Conservation (phyloP, 2,888 invertebrate species). For the Keiferia lycopersicella region DNA sequence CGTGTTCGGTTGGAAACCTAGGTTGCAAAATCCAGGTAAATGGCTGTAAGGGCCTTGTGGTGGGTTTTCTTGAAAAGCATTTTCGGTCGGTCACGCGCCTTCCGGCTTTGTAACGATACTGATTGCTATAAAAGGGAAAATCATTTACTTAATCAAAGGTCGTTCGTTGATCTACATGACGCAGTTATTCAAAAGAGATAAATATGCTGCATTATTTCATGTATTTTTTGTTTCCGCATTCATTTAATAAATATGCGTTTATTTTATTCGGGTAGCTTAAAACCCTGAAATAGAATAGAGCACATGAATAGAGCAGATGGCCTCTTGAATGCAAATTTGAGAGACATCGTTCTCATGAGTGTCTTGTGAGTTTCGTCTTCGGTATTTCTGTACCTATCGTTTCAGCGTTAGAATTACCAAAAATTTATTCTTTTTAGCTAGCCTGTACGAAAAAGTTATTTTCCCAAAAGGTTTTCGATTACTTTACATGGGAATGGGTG, state of each 20-base stretch:
- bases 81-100: constrained; percentile 23
- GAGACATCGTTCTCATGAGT: no score
- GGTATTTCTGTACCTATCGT: no score
- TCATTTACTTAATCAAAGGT: constrained; percentile 12
- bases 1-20: constrained; percentile 43
- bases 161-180: constrained; percentile 13
- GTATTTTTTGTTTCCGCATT: not conserved
- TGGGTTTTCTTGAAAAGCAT: constrained; percentile 25
- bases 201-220: not conserved
- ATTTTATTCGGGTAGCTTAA: no score
- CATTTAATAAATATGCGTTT: not conserved
- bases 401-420: no score
- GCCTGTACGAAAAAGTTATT: no score
- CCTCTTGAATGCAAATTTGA: no score
- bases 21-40: constrained; percentile 55
- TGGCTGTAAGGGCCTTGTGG: constrained; percentile 35
- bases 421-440: no score
- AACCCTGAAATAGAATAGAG: no score
- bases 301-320: no score
- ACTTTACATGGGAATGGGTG: no score
- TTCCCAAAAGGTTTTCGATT: no score
- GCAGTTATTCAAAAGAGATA: not conserved
- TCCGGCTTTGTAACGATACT: constrained; percentile 18
- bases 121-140: constrained; percentile 25
- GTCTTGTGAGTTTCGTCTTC: no score